Conservation (phyloP, 2,113 vertebrate species). For the Lucifuga dentata region DNA sequence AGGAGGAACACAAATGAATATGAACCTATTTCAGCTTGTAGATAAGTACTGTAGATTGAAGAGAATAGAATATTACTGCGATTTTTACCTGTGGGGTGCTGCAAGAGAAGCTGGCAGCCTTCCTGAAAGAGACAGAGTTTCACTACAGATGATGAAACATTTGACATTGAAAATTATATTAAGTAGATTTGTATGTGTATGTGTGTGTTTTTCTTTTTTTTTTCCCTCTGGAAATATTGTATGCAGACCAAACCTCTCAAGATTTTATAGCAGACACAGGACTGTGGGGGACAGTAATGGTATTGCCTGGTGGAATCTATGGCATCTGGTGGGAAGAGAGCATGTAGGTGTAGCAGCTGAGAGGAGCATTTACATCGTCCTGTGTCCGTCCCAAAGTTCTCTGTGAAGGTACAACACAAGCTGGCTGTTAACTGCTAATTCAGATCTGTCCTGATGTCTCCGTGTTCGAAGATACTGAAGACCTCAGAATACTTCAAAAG, state of each 20-base stretch:
- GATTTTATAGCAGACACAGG: conserved; percentile 8
- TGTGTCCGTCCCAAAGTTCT: not conserved
- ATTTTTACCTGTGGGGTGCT: conserved; percentile 60
- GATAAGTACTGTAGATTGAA: not conserved
- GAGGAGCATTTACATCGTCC: conserved; percentile 28
- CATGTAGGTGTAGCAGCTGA: conserved; percentile 49
- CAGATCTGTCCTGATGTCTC: not conserved
- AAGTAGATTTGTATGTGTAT: too few relatives aligned
- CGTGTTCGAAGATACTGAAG: not conserved
- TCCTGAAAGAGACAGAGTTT: conserved; percentile 49
- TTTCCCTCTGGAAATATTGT: not conserved
- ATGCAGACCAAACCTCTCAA: conserved; percentile 58
- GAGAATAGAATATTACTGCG: not conserved
- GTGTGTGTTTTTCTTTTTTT: too few relatives aligned
- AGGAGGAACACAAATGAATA: not conserved
- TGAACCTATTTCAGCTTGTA: not conserved
- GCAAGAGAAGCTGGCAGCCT: conserved; percentile 28
- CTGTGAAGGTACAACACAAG: conserved; percentile 11
- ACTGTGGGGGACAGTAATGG: not conserved
- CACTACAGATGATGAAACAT: not conserved
- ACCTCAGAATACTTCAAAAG: too few relatives aligned
- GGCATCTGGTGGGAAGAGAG: conserved; percentile 25
- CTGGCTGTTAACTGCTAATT: not conserved
- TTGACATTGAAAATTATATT: not conserved
- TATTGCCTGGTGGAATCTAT: conserved; percentile 2